These are phyloP conservation scores for Slavum lentiscoides DNA, from an alignment of 2,888 invertebrate species.

Conservation along the genomic window DNA sequence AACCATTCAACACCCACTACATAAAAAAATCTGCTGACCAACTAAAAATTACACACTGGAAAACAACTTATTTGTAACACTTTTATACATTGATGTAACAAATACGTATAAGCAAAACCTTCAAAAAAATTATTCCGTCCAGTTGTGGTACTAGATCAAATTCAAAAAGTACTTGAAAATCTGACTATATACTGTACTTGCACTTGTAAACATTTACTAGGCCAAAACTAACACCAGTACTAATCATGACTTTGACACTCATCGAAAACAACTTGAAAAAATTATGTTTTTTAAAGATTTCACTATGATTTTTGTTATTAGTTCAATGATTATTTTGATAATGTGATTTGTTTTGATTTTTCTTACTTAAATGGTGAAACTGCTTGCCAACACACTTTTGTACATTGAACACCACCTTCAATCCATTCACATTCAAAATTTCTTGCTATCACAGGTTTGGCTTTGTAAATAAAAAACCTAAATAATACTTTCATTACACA, in stretches of 20 bases:
- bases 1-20: no score
- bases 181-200: background rate
- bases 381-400: constrained; percentile 52
- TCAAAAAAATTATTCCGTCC: no score
- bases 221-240: background rate
- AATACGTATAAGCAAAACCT: no score
- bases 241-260: background rate
- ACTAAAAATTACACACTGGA: no score
- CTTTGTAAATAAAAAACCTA: constrained; percentile 39
- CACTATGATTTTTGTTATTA: background rate
- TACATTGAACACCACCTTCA: constrained; percentile 53
- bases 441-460: constrained; percentile 36
- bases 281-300: background rate
- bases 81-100: no score
- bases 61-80: no score
- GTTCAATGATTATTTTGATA: background rate
- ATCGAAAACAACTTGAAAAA: background rate
- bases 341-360: background rate
- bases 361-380: constrained; percentile 48
- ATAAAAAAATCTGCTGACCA: no score
- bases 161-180: no score
- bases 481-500: background rate
- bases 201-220: background rate
- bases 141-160: no score
- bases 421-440: constrained; percentile 48